phyloP scores from a whole-genome alignment of 2,888 invertebrate species.

The Leptothorax acervorum region DNA sequence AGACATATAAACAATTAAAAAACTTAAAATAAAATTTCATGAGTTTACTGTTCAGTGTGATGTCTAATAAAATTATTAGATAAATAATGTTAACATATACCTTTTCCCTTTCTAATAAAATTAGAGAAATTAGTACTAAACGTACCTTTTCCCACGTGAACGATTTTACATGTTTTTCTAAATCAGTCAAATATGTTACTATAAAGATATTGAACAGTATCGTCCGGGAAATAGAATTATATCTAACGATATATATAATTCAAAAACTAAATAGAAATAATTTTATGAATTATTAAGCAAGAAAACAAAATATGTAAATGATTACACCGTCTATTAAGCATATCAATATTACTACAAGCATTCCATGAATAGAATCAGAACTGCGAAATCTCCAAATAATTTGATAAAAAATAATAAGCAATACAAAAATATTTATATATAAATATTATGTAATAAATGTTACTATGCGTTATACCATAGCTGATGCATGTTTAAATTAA shows the following conservation, averaged over 20 bases:
- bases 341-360: not conserved
- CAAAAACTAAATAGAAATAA: not conserved
- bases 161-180: not conserved
- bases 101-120: not conserved
- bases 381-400: not conserved
- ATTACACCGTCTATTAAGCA: not conserved
- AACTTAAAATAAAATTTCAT: not conserved
- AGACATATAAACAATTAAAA: not conserved
- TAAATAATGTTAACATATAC: not conserved
- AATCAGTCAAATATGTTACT: not conserved
- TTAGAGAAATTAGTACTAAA: not conserved
- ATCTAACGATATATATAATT: not conserved
- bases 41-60: not conserved
- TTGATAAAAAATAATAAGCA: not conserved
- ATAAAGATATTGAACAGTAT: not conserved
- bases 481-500: slow-evolving; percentile 28
- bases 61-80: not conserved
- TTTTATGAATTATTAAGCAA: not conserved
- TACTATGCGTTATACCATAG: not conserved
- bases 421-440: not conserved
- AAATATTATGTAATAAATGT: slow-evolving; percentile 19
- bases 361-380: not conserved
- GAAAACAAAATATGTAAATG: not conserved
- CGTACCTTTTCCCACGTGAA: not conserved
- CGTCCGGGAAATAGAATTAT: not conserved